These are phyloP conservation scores for Rapana venosa DNA, from an alignment of 2,888 invertebrate species.

Conservation along the genomic window DNA sequence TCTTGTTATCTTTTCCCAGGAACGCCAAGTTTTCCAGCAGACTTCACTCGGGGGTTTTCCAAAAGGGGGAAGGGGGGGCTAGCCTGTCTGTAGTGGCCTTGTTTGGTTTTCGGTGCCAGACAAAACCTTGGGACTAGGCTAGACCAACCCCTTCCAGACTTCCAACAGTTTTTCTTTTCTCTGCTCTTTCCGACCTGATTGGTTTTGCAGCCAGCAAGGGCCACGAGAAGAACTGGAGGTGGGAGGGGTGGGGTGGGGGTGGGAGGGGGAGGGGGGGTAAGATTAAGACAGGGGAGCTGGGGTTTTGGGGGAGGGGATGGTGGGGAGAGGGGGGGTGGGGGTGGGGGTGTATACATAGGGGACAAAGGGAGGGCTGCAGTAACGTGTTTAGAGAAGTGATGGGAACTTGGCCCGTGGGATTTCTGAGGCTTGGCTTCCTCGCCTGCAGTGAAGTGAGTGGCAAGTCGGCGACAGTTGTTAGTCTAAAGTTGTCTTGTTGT, in stretches of 20 bases:
- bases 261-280: not conserved
- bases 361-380: not conserved
- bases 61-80: too few relatives aligned
- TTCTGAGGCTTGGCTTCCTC: too few relatives aligned
- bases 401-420: not conserved
- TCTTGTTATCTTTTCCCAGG: slow-evolving; percentile 33
- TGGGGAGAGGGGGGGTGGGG: too few relatives aligned
- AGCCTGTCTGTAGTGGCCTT: not conserved
- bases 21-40: slow-evolving; percentile 39
- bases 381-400: not conserved
- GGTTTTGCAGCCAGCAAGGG: slow-evolving; percentile 22
- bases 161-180: slow-evolving; percentile 15
- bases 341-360: not conserved
- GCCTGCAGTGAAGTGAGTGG: too few relatives aligned
- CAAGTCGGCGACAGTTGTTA: too few relatives aligned
- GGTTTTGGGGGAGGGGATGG: too few relatives aligned
- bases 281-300: not conserved
- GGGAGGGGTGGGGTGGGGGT: not conserved
- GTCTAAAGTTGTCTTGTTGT: too few relatives aligned
- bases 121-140: slow-evolving; percentile 27
- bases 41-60: slow-evolving; percentile 22
- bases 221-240: not conserved
- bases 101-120: slow-evolving; percentile 40
- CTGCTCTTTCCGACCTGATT: slow-evolving; percentile 18
- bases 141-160: not conserved